Percentiles rank a stretch among this genome's conserved stretches.
Conservation (phyloP, 1,140 invertebrate species). For the Gonioctena quinquepunctata region DNA sequence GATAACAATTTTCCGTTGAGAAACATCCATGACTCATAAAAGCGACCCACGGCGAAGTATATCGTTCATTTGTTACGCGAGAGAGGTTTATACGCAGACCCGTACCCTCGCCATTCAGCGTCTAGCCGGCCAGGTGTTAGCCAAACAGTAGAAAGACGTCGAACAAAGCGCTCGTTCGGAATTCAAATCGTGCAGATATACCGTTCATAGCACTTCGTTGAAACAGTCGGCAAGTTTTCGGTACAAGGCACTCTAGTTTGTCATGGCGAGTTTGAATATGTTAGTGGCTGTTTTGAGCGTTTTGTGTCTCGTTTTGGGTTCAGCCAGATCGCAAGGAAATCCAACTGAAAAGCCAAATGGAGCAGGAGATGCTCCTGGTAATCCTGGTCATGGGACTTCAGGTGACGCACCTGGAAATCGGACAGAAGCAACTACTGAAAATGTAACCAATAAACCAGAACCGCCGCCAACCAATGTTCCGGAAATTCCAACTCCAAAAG, state of each 20-base stretch:
- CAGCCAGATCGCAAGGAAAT: no score
- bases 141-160: neutral
- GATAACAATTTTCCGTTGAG: slow-evolving; percentile 9
- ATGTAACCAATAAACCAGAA: neutral
- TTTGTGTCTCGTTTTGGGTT: neutral
- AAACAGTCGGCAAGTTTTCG: neutral
- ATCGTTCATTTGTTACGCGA: neutral
- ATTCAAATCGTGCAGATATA: neutral
- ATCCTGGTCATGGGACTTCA: no score
- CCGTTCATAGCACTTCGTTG: neutral
- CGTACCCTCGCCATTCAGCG: neutral
- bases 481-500: no score
- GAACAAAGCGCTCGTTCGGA: neutral
- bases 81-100: neutral
- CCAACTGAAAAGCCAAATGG: no score
- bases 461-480: neutral
- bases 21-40: slow-evolving; percentile 5
- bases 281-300: neutral
- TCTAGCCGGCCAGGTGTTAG: slow-evolving; percentile 1
- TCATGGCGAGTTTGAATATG: neutral
- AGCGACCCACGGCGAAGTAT: neutral
- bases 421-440: no score
- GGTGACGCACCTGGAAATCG: no score
- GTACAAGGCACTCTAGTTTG: neutral
- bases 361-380: no score